These are phyloP conservation scores for Leptosomus discolor DNA, from an alignment of 2,113 vertebrate genomes.

Conservation along the genomic window DNA sequence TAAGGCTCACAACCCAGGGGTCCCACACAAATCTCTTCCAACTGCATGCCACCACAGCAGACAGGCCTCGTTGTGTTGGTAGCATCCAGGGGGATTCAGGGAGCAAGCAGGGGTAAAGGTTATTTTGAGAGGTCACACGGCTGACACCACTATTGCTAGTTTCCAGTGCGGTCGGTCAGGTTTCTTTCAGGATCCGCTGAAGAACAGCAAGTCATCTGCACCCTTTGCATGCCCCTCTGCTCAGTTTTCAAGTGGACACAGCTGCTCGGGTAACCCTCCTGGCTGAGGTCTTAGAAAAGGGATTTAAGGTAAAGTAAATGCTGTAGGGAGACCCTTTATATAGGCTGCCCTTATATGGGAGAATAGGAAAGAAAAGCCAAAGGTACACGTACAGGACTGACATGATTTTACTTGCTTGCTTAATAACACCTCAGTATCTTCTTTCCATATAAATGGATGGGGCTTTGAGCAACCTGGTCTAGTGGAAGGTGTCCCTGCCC, in stretches of 20 bases:
- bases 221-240: not conserved
- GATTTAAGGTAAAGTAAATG: not conserved
- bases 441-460: not conserved
- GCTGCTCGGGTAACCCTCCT: not conserved
- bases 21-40: not conserved
- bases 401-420: not conserved
- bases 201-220: not conserved
- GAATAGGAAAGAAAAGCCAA: not conserved
- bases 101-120: not conserved
- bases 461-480: too few relatives aligned
- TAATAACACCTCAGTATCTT: not conserved
- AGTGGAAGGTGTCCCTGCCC: too few relatives aligned
- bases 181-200: not conserved
- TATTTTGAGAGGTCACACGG: not conserved
- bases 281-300: not conserved
- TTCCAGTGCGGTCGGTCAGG: not conserved
- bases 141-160: not conserved
- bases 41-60: not conserved
- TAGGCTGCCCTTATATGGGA: not conserved
- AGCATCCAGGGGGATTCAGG: rapidly evolving
- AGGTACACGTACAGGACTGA: not conserved
- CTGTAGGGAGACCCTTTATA: not conserved
- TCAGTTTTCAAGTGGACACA: not conserved
- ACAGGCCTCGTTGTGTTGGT: rapidly evolving
- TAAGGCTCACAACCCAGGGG: not conserved